Conservation (phyloP, 2,113 vertebrate genomes). For the Odobenus rosmarus region DNA sequence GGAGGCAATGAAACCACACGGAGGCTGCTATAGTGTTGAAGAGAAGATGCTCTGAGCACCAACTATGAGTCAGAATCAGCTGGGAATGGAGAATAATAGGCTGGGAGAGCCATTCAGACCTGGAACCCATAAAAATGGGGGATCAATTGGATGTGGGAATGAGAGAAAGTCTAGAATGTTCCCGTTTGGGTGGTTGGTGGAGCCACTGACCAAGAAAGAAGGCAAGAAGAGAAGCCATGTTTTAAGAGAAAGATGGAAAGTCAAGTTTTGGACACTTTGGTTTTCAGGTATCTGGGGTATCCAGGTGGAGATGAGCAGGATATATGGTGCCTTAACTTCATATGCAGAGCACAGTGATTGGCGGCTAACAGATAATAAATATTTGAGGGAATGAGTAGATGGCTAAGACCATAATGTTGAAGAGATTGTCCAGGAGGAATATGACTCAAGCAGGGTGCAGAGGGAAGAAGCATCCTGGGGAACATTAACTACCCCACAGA, state of each 20-base stretch:
- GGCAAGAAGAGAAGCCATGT: background rate
- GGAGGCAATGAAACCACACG: accelerated
- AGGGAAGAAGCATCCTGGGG: background rate
- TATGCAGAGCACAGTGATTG: background rate
- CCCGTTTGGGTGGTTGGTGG: background rate
- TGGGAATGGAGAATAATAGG: background rate
- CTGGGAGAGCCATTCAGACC: background rate
- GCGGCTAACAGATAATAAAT: background rate
- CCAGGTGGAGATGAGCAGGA: background rate
- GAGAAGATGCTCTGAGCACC: background rate
- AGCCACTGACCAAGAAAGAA: background rate
- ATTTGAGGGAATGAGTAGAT: background rate
- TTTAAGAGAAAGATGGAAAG: background rate
- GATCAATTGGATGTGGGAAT: background rate
- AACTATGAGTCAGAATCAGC: background rate
- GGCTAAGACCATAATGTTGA: background rate
- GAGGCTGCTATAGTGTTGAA: background rate
- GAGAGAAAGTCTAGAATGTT: background rate
- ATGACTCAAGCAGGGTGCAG: background rate
- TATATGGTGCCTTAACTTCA: accelerated
- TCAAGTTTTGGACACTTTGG: background rate
- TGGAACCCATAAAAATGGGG: background rate
- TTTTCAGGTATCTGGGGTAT: background rate
- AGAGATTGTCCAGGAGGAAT: background rate
- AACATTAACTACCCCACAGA: background rate